A percentile compares a stretch with the other conserved stretches of the same genome.
phyloP scores from a whole-genome alignment of 2,888 invertebrate genomes.

The Drosophila macrospina region DNA sequence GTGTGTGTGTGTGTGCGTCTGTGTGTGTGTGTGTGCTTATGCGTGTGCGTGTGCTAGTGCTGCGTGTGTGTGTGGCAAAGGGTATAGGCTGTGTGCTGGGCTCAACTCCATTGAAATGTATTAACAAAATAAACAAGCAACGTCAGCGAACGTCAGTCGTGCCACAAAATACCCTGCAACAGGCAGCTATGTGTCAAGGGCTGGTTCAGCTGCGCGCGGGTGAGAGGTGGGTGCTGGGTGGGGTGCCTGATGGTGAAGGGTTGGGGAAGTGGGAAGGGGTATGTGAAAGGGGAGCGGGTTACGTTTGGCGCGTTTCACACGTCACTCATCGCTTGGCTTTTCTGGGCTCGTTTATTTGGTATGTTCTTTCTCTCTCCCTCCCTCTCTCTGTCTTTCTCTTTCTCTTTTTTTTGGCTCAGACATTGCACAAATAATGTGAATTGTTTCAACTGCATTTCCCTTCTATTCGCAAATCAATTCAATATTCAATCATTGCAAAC shows the following conservation, averaged over 20 bases:
- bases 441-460: not conserved
- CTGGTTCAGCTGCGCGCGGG: not conserved
- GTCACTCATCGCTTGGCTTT: constrained; percentile 22
- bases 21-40: not conserved
- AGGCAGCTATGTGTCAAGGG: not conserved
- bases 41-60: not conserved
- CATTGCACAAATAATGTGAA: constrained; percentile 36
- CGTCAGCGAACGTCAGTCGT: constrained; percentile 33
- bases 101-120: constrained; percentile 42
- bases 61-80: constrained; percentile 13
- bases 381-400: no score
- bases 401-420: constrained; percentile 27
- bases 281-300: not conserved
- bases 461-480: not conserved
- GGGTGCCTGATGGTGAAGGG: no score
- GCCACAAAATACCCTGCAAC: constrained; percentile 24
- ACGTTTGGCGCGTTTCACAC: constrained; percentile 7
- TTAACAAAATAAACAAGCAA: constrained; percentile 53
- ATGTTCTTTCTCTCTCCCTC: not conserved
- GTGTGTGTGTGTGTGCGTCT: constrained; percentile 3
- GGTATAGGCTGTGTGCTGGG: constrained; percentile 10
- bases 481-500: not conserved
- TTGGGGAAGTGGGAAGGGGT: no score
- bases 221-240: no score
- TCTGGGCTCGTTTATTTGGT: not conserved